Base-by-base conservation (phyloP, 1,140 invertebrate genomes). In the Zaprionus africanus region DNA sequence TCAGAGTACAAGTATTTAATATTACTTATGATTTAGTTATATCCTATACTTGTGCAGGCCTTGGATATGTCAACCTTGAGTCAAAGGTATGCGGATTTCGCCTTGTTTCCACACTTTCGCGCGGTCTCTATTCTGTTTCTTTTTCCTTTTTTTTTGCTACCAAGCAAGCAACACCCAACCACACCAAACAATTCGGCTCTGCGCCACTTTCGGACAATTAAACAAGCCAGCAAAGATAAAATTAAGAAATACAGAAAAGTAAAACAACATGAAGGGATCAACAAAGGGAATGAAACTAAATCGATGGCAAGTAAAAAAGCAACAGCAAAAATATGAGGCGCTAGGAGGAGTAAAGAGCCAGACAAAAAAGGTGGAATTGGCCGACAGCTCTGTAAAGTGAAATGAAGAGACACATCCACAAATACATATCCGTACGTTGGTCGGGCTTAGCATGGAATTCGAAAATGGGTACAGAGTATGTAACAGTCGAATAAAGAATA, bases 181-280 rank as follows among this genome's bases (percentile, higher is more conserved):
- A n/a, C 41, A 46, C 41, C 41, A 46, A 46, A 46, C n/a, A n/a
- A 46, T 17, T 3, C 7, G 7, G 41, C 15, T 7, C 6, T 2
- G 41, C n/a, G n/a, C n/a, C 41, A 46, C 41, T 46, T 46, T 46
- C 41, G 41, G n/a, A 46, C 41, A 46, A 46, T 46, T 46, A 46
- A 46, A 46, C 41, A 46, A 46, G 41, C 41, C 41, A 17, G n/a
- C n/a, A 46, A 19, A 46, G n/a, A 46, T 17, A 46, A 17, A 46
- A 46, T 46, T 11, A 17, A 46, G 41, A 46, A 46, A 46, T 46
- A 17, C 41, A 17, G n/a, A 46, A 17, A 46, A 46, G 41, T 46
- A 46, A 46, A 46, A 46, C n/a, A 46, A 46, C 41, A 46, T 19
- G 41, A 17, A 46, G 6, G n/a, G n/a, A 3, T 7, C 41, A 46